A percentile compares a stretch with the other conserved stretches of the same genome.
phyloP scores from a whole-genome alignment of 1,140 invertebrate genomes.

The Drosophila murphyi region DNA sequence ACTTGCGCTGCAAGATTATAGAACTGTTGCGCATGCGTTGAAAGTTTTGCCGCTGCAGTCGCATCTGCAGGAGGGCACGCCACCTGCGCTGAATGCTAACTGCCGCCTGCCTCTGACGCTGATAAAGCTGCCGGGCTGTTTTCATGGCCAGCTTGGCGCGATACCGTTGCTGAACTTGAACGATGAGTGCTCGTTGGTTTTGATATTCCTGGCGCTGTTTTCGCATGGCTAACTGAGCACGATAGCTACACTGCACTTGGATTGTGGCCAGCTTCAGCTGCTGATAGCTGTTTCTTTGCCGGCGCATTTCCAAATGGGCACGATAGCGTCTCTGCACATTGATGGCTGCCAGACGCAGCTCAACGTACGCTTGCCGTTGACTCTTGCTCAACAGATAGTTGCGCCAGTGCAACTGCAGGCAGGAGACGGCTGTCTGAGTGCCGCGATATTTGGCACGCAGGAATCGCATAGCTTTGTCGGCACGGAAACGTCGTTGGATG shows the following conservation, averaged over 20 bases:
- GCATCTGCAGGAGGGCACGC: conserved; percentile 59
- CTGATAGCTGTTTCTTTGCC: conserved; percentile 23
- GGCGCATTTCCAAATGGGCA: conserved; percentile 41
- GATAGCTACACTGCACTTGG: conserved; percentile 52
- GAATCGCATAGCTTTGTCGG: conserved; percentile 67
- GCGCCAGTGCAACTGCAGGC: conserved; percentile 85
- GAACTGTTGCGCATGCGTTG: conserved; percentile 49
- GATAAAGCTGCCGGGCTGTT: conserved; percentile 31
- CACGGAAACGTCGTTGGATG: conserved; percentile 85
- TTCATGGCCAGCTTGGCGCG: conserved; percentile 56
- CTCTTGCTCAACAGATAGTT: conserved; percentile 58
- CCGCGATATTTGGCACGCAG: conserved; percentile 70
- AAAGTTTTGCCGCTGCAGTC: conserved; percentile 56
- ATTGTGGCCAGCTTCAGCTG: conserved; percentile 25
- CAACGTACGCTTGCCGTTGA: conserved; percentile 34
- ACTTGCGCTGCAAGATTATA: conserved; percentile 77
- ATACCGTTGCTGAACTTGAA: conserved; percentile 55
- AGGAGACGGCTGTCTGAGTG: conserved; percentile 63
- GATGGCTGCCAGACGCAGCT: conserved; percentile 41
- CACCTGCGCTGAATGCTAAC: conserved; percentile 73
- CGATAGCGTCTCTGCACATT: conserved; percentile 54
- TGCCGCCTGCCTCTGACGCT: conserved; percentile 37
- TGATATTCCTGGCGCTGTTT: conserved; percentile 33
- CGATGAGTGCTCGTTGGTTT: conserved; percentile 58
- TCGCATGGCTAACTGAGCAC: conserved; percentile 54